Percentiles rank a stretch among this genome's conserved stretches.
phyloP scores from a whole-genome alignment of 2,888 invertebrate species.

The Agrotis segetum region DNA sequence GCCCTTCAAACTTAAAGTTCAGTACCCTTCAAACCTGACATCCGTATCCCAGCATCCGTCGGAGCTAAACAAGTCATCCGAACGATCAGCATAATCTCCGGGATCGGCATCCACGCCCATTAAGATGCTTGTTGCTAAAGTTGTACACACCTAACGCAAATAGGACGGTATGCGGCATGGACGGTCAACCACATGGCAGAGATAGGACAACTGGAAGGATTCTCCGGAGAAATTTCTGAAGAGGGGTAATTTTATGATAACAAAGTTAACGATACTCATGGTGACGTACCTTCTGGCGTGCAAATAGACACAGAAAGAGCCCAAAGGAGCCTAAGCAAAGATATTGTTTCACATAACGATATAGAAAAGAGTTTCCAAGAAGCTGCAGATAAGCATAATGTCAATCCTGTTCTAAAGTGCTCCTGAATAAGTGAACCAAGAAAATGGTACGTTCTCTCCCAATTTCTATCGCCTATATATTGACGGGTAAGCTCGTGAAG shows the following conservation, averaged over 20 bases:
- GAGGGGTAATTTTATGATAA: background rate
- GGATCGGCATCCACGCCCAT: slow-evolving; percentile 74
- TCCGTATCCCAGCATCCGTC: slow-evolving; percentile 19
- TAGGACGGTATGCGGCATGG: slow-evolving; percentile 77
- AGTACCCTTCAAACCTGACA: slow-evolving; percentile 27
- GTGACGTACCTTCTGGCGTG: no score
- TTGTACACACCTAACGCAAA: slow-evolving; percentile 71
- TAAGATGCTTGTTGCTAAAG: slow-evolving; percentile 71
- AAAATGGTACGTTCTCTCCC: no score
- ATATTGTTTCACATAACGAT: no score
- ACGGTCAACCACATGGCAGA: slow-evolving; percentile 6
- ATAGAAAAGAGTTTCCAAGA: no score
- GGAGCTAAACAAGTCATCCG: slow-evolving; percentile 46
- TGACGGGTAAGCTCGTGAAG: no score
- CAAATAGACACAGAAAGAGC: no score
- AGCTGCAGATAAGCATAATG: no score
- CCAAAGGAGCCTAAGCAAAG: no score
- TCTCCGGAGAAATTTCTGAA: background rate
- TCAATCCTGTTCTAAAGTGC: no score
- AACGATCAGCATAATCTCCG: slow-evolving; percentile 51
- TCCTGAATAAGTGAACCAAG: no score
- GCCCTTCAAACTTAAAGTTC: slow-evolving; percentile 39
- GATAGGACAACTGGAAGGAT: background rate
- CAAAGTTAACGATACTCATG: no score
- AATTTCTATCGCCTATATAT: no score